phyloP scores from a whole-genome alignment of 2,797 vertebrate species.

The Chiloscyllium punctatum region DNA sequence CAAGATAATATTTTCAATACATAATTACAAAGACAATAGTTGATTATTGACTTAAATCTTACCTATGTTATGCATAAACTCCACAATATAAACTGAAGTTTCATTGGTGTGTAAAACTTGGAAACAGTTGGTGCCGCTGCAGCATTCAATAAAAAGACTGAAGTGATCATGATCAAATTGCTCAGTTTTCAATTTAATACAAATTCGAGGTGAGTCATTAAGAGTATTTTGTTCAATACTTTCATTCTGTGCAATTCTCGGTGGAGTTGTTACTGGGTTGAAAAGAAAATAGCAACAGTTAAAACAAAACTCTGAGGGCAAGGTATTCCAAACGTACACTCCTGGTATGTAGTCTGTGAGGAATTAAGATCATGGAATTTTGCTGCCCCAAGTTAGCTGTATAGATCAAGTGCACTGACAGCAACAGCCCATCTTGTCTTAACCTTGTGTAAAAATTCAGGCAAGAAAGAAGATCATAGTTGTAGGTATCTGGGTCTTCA shows the following conservation, averaged over 20 bases:
- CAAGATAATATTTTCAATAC: background rate
- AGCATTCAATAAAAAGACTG: background rate
- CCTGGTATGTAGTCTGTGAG: background rate
- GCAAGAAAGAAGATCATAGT: background rate
- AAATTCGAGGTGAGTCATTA: background rate
- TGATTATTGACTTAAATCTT: background rate
- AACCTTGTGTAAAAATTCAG: background rate
- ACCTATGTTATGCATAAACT: background rate
- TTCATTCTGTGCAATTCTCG: background rate
- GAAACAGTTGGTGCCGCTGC: background rate
- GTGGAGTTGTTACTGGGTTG: background rate
- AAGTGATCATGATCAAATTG: background rate
- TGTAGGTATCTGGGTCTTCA: background rate
- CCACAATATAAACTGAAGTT: slow-evolving; percentile 8
- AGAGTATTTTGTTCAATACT: background rate
- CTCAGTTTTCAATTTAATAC: background rate
- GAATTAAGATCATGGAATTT: background rate
- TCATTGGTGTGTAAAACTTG: background rate
- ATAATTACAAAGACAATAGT: background rate
- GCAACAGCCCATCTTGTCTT: background rate
- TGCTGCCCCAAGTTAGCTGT: background rate
- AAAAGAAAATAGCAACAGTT: background rate
- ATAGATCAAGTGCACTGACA: background rate
- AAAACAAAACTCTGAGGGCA: background rate
- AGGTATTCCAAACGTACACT: background rate